These are phyloP conservation scores for Aleiodes alternator DNA, from an alignment of 2,888 invertebrate species.

Conservation along the genomic window DNA sequence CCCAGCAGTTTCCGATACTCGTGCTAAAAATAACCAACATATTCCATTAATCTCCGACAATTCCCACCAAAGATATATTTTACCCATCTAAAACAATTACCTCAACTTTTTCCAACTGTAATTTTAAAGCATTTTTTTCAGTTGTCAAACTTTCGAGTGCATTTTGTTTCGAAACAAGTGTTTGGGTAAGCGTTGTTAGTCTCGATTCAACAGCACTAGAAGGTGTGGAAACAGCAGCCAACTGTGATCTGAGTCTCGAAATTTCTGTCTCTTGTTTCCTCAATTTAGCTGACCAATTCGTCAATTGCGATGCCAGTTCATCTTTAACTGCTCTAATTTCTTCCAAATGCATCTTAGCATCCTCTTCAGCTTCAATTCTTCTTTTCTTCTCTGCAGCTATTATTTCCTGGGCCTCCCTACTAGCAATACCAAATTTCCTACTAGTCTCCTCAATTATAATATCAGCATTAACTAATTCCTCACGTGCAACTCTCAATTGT, in stretches of 20 bases:
- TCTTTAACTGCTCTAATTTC: constrained; percentile 78
- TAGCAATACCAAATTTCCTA: constrained; percentile 74
- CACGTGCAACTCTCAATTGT: constrained; percentile 72
- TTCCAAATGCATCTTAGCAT: constrained; percentile 68
- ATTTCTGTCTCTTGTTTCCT: constrained; percentile 79
- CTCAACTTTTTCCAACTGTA: constrained; percentile 89
- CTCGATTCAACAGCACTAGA: constrained; percentile 70
- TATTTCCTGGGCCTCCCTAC: constrained; percentile 70
- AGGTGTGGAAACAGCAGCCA: constrained; percentile 72
- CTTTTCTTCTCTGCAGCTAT: constrained; percentile 73
- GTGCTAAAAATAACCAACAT: constrained; percentile 73
- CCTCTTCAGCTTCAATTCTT: constrained; percentile 75
- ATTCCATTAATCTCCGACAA: constrained; percentile 22
- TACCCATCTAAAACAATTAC: constrained; percentile 72
- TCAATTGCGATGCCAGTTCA: constrained; percentile 77
- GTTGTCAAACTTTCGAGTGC: constrained; percentile 88
- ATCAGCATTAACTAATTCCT: constrained; percentile 75
- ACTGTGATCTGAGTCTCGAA: constrained; percentile 78
- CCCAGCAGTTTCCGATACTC: constrained; percentile 79
- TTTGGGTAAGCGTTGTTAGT: constrained; percentile 82
- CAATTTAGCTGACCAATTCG: constrained; percentile 75
- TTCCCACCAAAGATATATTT: no score
- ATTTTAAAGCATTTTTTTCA: constrained; percentile 88
- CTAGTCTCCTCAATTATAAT: constrained; percentile 73
- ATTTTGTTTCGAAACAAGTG: constrained; percentile 90